Evolutionary conservation across 35 echinoderm and acorn worm species (phyloP).

Genomic region (Strongylocentrotus purpuratus): DNA sequence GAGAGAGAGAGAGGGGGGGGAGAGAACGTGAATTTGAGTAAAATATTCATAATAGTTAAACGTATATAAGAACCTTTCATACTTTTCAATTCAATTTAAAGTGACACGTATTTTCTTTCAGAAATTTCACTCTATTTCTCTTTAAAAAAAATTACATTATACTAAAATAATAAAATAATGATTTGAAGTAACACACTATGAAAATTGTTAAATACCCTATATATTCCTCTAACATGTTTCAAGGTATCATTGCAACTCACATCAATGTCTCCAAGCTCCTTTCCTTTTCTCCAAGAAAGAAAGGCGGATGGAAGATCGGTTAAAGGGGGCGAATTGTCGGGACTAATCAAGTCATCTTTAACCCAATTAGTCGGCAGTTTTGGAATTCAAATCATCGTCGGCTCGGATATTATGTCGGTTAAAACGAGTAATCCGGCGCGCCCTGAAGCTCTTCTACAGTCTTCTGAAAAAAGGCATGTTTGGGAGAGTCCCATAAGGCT

Average conservation of each 20-base stretch:
- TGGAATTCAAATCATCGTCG: conserved; percentile 43
- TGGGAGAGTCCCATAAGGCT: not conserved
- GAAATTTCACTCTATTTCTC: no score
- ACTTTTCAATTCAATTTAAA: no score
- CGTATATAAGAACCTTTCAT: no score
- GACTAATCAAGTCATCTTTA: conserved; percentile 42
- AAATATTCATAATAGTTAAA: no score
- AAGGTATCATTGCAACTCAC: not conserved
- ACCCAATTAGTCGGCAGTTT: conserved; percentile 36
- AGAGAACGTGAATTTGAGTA: no score
- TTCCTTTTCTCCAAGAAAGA: not conserved
- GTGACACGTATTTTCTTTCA: no score
- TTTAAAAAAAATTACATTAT: no score
- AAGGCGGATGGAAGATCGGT: not conserved
- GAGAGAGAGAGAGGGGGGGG: no score
- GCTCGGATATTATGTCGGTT: conserved; percentile 23
- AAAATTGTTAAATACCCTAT: no score
- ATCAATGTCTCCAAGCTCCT: not conserved
- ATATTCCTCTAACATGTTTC: not conserved
- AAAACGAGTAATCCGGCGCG: conserved; percentile 28
- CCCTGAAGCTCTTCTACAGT: not conserved
- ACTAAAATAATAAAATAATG: no score
- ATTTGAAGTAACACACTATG: no score
- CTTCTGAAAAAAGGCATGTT: not conserved
- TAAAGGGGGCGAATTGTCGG: conserved; percentile 23